Conservation (phyloP, 2,113 vertebrate species). For the Shinisaurus crocodilurus region DNA sequence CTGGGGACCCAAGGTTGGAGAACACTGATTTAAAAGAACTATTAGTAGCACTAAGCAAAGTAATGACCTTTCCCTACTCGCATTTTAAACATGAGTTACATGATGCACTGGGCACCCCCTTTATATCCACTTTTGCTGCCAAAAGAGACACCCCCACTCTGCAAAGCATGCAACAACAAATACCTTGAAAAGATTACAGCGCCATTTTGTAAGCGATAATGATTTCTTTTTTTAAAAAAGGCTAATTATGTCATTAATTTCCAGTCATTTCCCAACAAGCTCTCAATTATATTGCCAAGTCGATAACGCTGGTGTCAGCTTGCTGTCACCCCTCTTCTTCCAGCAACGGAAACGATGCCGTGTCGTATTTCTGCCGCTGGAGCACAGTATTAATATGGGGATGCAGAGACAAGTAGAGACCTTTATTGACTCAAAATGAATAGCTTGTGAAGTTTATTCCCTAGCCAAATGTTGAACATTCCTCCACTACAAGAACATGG, state of each 20-base stretch:
- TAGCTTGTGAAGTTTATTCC: constrained; percentile 47
- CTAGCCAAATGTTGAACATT: neutral
- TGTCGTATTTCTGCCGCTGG: constrained; percentile 23
- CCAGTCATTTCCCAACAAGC: constrained; percentile 44
- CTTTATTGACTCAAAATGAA: constrained; percentile 50
- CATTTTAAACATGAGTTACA: neutral
- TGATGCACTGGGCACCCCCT: neutral
- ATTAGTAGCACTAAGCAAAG: neutral
- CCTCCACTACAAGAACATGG: neutral
- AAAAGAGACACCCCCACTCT: constrained; percentile 1
- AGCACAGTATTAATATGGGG: constrained; percentile 41
- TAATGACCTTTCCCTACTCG: too few relatives aligned
- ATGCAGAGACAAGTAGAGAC: neutral
- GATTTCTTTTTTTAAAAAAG: constrained; percentile 14
- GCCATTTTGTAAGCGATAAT: constrained; percentile 5
- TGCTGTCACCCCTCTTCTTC: constrained; percentile 8
- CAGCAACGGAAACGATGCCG: constrained; percentile 18
- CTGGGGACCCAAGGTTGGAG: too few relatives aligned
- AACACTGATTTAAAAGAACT: neutral
- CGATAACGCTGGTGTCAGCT: constrained; percentile 48
- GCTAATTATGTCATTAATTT: constrained; percentile 58
- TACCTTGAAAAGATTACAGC: constrained; percentile 17
- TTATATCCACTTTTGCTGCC: neutral
- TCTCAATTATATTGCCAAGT: constrained; percentile 46
- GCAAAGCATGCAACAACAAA: constrained; percentile 9